These are phyloP conservation scores for Synergus umbraculus DNA, from an alignment of 2,888 invertebrate species.

Conservation along the genomic window DNA sequence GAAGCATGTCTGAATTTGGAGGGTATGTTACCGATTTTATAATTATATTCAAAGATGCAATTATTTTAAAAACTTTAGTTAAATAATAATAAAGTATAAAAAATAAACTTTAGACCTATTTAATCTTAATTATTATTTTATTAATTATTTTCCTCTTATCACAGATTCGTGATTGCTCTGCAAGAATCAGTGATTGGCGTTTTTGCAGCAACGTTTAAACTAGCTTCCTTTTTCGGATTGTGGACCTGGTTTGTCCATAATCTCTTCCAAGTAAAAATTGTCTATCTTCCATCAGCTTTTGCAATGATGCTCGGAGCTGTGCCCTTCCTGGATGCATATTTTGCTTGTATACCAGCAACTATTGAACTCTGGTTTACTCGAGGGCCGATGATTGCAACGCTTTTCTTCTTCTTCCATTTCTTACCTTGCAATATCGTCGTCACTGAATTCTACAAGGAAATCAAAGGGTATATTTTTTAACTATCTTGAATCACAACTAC, in stretches of 20 bases:
- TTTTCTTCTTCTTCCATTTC: constrained; percentile 90
- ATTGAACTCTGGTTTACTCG: constrained; percentile 97
- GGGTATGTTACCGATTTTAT: constrained; percentile 60
- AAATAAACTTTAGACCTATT: not conserved
- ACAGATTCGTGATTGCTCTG: constrained; percentile 87
- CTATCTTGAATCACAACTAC: constrained; percentile 9
- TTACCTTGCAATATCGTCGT: constrained; percentile 95
- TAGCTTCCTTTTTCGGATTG: constrained; percentile 97
- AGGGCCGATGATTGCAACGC: constrained; percentile 89
- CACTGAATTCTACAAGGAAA: constrained; percentile 97
- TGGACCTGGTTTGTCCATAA: constrained; percentile 99
- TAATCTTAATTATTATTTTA: not conserved
- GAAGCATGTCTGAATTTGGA: constrained; percentile 62
- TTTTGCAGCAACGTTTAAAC: constrained; percentile 96
- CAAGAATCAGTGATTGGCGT: constrained; percentile 96
- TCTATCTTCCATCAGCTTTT: constrained; percentile 96
- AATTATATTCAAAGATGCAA: not conserved
- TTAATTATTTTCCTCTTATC: constrained; percentile 39
- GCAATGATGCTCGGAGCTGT: constrained; percentile 96
- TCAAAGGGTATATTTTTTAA: constrained; percentile 88
- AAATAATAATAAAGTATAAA: not conserved
- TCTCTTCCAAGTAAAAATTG: constrained; percentile 94
- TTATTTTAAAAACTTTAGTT: not conserved
- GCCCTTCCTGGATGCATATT: constrained; percentile 96
- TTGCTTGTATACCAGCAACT: constrained; percentile 96